Conservation (phyloP, 2,113 vertebrate genomes). For the Ptyas mucosa region DNA sequence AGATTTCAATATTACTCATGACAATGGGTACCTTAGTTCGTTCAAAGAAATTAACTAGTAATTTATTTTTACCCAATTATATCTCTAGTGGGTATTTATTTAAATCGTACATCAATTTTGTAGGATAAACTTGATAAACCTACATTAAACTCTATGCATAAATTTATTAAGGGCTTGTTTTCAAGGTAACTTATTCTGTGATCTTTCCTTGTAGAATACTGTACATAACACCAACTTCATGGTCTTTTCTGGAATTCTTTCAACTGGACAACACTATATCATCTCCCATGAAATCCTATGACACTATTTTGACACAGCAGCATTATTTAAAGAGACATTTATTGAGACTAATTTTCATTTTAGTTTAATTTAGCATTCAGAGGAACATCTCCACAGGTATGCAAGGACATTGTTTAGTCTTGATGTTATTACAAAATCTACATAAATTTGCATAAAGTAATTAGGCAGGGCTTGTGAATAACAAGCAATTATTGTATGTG, state of each 20-base stretch:
- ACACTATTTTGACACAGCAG: constrained; percentile 2
- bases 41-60: not conserved
- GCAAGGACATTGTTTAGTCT: constrained; percentile 46
- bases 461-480: constrained; percentile 3
- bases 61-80: not conserved
- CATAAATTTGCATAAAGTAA: constrained; percentile 52
- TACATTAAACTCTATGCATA: not conserved
- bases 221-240: constrained; percentile 22
- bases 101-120: not conserved
- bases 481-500: constrained; percentile 1
- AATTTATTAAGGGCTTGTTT: not conserved
- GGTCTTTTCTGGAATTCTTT: not conserved
- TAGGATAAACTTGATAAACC: not conserved
- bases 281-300: constrained; percentile 19
- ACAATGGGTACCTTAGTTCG: not conserved
- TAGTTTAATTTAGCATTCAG: constrained; percentile 42
- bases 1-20: not conserved
- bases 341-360: constrained; percentile 34
- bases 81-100: not conserved
- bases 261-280: constrained; percentile 11
- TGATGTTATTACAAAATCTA: constrained; percentile 39
- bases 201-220: not conserved
- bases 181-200: not conserved
- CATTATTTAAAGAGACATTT: constrained; percentile 8
- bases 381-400: constrained; percentile 31